phyloP scores from a whole-genome alignment of 2,797 vertebrate genomes.

The Callimico goeldii region DNA sequence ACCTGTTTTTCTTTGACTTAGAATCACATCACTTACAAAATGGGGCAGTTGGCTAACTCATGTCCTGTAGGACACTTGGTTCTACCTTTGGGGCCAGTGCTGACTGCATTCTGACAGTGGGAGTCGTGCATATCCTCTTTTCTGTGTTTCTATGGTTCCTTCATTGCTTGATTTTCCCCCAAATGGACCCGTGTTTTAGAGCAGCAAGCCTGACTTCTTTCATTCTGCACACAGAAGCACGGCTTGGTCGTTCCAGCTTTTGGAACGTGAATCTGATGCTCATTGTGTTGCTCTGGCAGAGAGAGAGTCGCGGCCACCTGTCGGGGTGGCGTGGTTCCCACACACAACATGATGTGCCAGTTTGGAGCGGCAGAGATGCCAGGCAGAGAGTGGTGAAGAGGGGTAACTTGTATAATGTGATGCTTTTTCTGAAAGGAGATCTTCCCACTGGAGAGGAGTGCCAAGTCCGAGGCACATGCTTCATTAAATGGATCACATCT shows the following conservation, averaged over 20 bases:
- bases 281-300: slow-evolving; percentile 76
- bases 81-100: neutral
- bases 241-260: slow-evolving; percentile 55
- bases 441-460: slow-evolving; percentile 68
- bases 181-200: neutral
- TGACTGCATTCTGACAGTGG: neutral
- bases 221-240: slow-evolving; percentile 44
- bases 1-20: neutral
- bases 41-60: neutral
- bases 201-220: neutral
- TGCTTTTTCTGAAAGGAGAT: slow-evolving; percentile 80
- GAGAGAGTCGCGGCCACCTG: slow-evolving; percentile 81
- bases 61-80: neutral
- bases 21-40: neutral
- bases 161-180: neutral
- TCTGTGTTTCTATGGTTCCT: neutral
- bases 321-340: slow-evolving; percentile 81
- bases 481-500: slow-evolving; percentile 82
- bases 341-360: slow-evolving; percentile 80
- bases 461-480: slow-evolving; percentile 70
- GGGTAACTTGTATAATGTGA: slow-evolving; percentile 1
- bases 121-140: neutral
- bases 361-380: slow-evolving; percentile 80
- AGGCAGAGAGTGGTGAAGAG: slow-evolving; percentile 59
- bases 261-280: slow-evolving; percentile 59